Base-by-base conservation (phyloP, 1,140 invertebrate species). In the Aleiodes sp. region DNA sequence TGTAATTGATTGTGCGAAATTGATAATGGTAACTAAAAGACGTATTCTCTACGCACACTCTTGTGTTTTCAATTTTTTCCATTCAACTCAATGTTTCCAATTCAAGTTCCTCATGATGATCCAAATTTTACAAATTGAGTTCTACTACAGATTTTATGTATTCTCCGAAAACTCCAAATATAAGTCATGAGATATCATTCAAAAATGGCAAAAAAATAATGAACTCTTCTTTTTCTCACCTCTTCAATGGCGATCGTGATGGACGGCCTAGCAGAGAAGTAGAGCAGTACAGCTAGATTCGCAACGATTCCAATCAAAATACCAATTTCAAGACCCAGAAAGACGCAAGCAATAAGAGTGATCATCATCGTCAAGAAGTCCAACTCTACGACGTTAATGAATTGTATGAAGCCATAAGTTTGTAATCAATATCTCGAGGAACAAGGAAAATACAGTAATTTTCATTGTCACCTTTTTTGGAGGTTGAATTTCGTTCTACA, bases 301-400 rank as follows among this genome's bases (percentile, higher is more conserved):
- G 89, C 73, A 3, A 77, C 85, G 37, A 92, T 89, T n/a, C 92
- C 92, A 69, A 91, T 86, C 8, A 92, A 73, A 64, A 93, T 92
- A n/a, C 92, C 92, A 80, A 89, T 90, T 82, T 93, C 90, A 19
- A 92, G 78, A 33, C 90, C 90, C n/a, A 89, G 78, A 19, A 90
- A 84, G 9, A 93, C 79, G 63, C 89, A 90, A 3, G 83, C 80
- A 0, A 92, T 14, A 35, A 92, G 87, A 0, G 91, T 91, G 0
- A 88, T 73, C 12, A 87, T 61, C 70, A 88, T 87, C 14, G 89
- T 87, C n/a, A 91, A 72, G 12, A 92, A 82, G 77, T 92, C 91
- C 4, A 87, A 60, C 78, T 89, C 91, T 92, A 74, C 82, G 70
- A 37, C 6, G 24, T 9, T 60, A 33, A 60, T 19, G 61, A 39